These are phyloP conservation scores for Silurus glanis DNA, from an alignment of 2,113 vertebrate species.

Conservation along the genomic window DNA sequence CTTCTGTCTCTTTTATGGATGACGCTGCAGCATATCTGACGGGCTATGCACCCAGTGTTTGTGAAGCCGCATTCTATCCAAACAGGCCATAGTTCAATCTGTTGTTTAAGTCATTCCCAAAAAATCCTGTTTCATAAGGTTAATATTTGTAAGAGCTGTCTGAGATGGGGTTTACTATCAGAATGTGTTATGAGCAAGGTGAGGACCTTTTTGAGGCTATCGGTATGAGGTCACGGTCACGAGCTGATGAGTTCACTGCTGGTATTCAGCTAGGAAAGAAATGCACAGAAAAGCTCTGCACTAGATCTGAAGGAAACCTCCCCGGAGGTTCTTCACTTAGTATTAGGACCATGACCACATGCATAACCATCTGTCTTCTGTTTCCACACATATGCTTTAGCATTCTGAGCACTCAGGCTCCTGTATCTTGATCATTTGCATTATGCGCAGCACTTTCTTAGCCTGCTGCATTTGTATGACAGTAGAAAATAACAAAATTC, in stretches of 20 bases:
- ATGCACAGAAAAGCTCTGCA: background rate
- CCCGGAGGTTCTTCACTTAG: background rate
- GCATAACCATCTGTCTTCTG: background rate
- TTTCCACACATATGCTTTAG: background rate
- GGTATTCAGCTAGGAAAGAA: background rate
- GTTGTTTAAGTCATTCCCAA: background rate
- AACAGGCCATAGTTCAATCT: background rate
- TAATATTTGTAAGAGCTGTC: background rate
- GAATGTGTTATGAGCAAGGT: background rate
- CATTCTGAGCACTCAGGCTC: background rate
- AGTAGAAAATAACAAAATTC: background rate
- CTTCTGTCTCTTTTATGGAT: background rate
- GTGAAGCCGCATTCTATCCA: background rate
- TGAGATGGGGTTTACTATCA: no score
- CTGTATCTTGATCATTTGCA: background rate
- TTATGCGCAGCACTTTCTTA: background rate
- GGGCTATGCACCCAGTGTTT: background rate
- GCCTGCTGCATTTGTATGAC: background rate
- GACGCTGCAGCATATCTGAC: background rate
- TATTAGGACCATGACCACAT: background rate
- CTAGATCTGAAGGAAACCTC: background rate
- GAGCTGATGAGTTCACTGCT: background rate
- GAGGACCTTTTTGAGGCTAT: background rate
- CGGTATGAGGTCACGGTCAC: background rate
- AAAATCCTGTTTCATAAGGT: background rate